Conservation (phyloP, 2,797 vertebrate genomes). For the Tadarida brasiliensis region DNA sequence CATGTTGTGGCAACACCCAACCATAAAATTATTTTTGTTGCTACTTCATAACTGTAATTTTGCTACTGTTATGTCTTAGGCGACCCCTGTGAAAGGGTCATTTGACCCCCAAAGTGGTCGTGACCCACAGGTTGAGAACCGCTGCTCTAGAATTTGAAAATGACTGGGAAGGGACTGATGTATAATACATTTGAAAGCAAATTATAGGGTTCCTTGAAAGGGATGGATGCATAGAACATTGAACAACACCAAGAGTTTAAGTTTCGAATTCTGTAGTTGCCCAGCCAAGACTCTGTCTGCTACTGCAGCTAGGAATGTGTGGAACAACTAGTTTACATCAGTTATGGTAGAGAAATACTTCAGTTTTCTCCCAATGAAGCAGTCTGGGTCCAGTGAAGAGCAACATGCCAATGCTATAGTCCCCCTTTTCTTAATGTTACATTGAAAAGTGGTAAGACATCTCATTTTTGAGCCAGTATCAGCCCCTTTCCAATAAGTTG, state of each 20-base stretch:
- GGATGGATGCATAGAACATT: constrained; percentile 61
- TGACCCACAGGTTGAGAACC: too few species aligned
- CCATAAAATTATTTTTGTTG: too few species aligned
- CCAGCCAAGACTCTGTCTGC: constrained; percentile 52
- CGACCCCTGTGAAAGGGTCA: too few species aligned
- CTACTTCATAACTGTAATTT: too few species aligned
- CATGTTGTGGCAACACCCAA: too few species aligned
- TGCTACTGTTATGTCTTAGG: too few species aligned
- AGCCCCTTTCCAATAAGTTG: constrained; percentile 30
- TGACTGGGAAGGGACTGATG: constrained; percentile 69
- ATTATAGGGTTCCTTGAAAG: constrained; percentile 43
- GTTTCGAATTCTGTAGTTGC: constrained; percentile 53
- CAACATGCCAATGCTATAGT: constrained; percentile 71
- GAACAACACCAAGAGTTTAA: constrained; percentile 60
- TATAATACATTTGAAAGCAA: constrained; percentile 8
- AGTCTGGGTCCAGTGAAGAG: constrained; percentile 12
- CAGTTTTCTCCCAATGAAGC: constrained; percentile 65
- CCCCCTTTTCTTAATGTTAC: constrained; percentile 77
- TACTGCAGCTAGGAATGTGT: constrained; percentile 29
- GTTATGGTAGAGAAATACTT: not conserved
- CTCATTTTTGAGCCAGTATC: constrained; percentile 11
- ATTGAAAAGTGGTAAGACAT: constrained; percentile 74
- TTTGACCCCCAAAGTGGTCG: too few species aligned
- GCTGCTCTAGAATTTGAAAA: constrained; percentile 79
- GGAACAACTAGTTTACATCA: constrained; percentile 50